Base-by-base conservation (phyloP, 2,888 invertebrate genomes). In the Epinotia brunnichana region DNA sequence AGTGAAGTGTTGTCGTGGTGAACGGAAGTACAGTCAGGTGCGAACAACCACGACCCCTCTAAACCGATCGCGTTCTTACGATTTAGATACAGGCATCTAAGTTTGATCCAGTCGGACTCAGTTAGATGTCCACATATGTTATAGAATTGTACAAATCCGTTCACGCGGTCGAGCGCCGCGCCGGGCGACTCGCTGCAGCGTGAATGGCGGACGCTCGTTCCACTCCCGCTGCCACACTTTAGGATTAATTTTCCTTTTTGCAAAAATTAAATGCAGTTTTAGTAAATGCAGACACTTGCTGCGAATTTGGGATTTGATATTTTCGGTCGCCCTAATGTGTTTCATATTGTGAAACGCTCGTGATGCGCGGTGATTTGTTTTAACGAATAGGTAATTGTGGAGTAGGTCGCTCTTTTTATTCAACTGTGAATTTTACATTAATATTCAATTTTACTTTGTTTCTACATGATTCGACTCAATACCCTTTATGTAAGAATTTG, bases 141-240 rank as follows among this genome's bases (percentile, higher is more conserved):
- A 24, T 66, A 57, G 51, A 11, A 64, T 41, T 51, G 57, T 24
- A 54, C 17, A 78, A 80, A 81, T 82, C 81, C 80, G 76, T 78
- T 78, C 76, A 76, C 80, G 80, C 83, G 82, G 84, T 80, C 77
- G 80, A 81, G 80, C 79, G 80, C 74, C 79, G 80, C 79, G 80
- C 74, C 79, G 66, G 79, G 77, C 74, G 39, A 67, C 51, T 77
- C 84, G 85, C 80, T 81, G 85, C 83, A 85, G 83, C 87, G 87
- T 88, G 84, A 88, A 87, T 85, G 82, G 84, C 81, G 83, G 82
- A 78, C 80, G 81, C 81, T 81, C 79, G 81, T 80, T 79, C 78
- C 81, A 78, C 77, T 77, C 78, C 70, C 78, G 76, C 79, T 75
- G 76, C 72, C 75, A 68, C 75, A 75, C 74, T 71, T 76, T 78